These are phyloP conservation scores for Drosophila limbata DNA, from an alignment of 2,888 invertebrate genomes.

Conservation along the genomic window DNA sequence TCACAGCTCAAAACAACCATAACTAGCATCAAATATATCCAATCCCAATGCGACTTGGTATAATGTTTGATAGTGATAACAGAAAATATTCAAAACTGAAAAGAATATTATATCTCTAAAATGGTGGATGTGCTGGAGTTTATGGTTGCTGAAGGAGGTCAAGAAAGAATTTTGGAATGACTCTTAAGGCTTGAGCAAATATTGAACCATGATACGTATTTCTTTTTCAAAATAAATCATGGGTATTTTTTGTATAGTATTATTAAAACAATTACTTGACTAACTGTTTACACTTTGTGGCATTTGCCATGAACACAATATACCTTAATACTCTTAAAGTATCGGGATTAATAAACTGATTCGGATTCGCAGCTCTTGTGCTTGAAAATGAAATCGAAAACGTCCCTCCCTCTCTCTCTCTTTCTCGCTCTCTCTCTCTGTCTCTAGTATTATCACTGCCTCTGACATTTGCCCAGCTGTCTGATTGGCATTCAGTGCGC, in stretches of 20 bases:
- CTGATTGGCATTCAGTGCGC: constrained; percentile 71
- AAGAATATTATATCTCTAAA: too few relatives aligned
- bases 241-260: too few relatives aligned
- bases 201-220: too few relatives aligned
- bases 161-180: too few relatives aligned
- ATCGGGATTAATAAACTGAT: constrained; percentile 13
- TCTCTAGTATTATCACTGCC: constrained; percentile 7
- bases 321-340: background rate
- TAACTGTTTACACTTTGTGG: too few relatives aligned
- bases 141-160: too few relatives aligned
- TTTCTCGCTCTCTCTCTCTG: background rate
- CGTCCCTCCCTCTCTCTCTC: constrained; percentile 6
- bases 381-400: constrained; percentile 50
- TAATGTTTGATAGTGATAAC: background rate
- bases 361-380: constrained; percentile 39
- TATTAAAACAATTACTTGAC: too few relatives aligned
- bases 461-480: constrained; percentile 35
- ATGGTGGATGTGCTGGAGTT: too few relatives aligned
- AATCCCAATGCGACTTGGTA: background rate
- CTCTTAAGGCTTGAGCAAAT: too few relatives aligned
- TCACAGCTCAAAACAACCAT: background rate
- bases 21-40: background rate
- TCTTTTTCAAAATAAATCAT: too few relatives aligned
- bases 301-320: too few relatives aligned
- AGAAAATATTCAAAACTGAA: background rate